Conservation (phyloP, 2,113 vertebrate genomes). For the Piaya cayana region DNA sequence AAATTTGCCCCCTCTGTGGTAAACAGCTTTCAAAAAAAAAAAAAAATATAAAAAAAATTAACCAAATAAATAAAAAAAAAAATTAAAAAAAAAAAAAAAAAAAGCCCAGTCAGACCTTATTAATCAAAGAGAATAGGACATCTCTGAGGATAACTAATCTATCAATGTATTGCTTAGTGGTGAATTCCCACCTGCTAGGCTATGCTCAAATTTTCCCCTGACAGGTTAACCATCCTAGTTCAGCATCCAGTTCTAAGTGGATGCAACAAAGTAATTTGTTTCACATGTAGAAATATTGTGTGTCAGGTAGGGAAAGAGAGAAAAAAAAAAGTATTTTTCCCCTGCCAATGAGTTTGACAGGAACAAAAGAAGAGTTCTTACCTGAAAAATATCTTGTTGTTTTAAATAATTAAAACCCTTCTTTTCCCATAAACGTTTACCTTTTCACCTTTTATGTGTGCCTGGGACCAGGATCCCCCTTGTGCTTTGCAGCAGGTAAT, state of each 20-base stretch:
- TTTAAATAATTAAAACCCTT: constrained; percentile 20
- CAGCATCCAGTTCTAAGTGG: neutral
- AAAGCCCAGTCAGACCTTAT: neutral
- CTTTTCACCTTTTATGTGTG: neutral
- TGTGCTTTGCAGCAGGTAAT: neutral
- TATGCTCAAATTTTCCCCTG: neutral
- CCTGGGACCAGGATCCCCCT: neutral
- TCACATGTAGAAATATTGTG: neutral
- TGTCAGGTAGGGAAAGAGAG: neutral
- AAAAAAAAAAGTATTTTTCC: neutral
- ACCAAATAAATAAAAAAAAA: too few relatives aligned
- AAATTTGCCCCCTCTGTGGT: neutral
- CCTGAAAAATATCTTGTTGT: neutral
- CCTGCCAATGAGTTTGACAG: neutral
- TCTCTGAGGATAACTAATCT: neutral
- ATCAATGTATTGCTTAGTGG: neutral
- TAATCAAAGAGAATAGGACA: neutral
- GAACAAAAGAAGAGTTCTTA: neutral
- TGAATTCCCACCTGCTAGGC: neutral
- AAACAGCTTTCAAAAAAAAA: neutral
- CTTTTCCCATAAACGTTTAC: neutral
- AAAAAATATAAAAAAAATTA: too few relatives aligned
- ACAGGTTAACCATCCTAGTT: neutral
- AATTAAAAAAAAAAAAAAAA: neutral
- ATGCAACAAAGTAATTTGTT: neutral